Percentiles rank a stretch among this genome's conserved stretches.
Evolutionary conservation across 2,888 invertebrate species (phyloP).

Genomic region (Amblyjoppa proteus): DNA sequence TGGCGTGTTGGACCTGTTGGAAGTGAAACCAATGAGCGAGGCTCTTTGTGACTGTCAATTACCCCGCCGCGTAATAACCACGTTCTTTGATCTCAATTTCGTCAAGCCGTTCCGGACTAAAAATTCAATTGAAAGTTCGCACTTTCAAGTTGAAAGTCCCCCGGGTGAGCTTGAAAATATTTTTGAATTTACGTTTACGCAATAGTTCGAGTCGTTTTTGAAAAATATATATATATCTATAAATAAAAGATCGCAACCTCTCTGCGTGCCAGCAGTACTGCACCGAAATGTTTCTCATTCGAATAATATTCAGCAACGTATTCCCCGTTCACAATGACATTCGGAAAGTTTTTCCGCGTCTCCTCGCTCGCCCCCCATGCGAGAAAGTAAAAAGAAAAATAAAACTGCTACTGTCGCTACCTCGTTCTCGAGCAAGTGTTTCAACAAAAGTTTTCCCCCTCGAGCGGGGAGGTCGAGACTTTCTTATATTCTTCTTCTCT

Average conservation of each 20-base stretch:
- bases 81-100: no score
- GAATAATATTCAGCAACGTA: conserved; percentile 50
- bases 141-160: not conserved
- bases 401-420: conserved; percentile 32
- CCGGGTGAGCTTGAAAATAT: not conserved
- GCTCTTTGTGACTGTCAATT: no score
- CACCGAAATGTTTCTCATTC: conserved; percentile 39
- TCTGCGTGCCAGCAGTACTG: not conserved
- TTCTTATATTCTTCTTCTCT: conserved; percentile 54
- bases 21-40: no score
- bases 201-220: not conserved
- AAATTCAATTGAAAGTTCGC: not conserved
- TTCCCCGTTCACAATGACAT: conserved; percentile 32
- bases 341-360: conserved; percentile 42
- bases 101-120: no score
- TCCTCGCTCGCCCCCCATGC: not conserved
- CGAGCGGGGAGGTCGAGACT: conserved; percentile 5
- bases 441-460: conserved; percentile 39
- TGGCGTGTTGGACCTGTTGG: no score
- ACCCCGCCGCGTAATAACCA: no score
- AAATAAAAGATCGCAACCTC: no score
- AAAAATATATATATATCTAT: not conserved
- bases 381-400: conserved; percentile 47
- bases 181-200: not conserved
- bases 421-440: conserved; percentile 50